phyloP scores from a whole-genome alignment of 2,797 vertebrate species.

The Rallus crepitans region DNA sequence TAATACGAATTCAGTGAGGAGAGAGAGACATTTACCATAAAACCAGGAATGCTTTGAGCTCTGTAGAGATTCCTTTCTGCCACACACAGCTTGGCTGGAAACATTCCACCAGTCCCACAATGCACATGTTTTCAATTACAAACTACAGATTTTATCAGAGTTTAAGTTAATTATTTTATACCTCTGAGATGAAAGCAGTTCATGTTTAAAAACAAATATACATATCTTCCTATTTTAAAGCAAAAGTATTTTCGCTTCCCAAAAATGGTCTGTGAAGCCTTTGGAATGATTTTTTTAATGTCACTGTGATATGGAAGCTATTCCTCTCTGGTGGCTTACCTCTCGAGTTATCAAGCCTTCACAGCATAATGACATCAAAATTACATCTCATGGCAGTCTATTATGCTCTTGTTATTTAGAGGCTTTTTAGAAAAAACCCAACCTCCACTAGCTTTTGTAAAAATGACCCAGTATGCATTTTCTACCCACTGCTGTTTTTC shows the following conservation, averaged over 20 bases:
- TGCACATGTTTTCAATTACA: slow-evolving; percentile 77
- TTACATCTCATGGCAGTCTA: not conserved
- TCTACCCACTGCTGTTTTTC: slow-evolving; percentile 36
- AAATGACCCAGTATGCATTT: not conserved
- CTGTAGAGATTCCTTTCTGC: slow-evolving; percentile 75
- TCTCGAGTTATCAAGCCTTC: slow-evolving; percentile 41
- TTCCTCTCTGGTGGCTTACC: slow-evolving; percentile 36
- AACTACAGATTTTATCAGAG: slow-evolving; percentile 72
- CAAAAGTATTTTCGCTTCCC: slow-evolving; percentile 38
- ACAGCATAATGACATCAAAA: slow-evolving; percentile 60
- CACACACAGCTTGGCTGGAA: slow-evolving; percentile 75
- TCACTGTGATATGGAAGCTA: not conserved
- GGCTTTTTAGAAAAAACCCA: not conserved
- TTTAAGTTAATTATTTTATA: slow-evolving; percentile 72
- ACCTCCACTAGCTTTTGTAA: slow-evolving; percentile 7
- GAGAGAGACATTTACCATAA: slow-evolving; percentile 76
- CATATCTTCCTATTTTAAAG: slow-evolving; percentile 40
- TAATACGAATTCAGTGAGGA: slow-evolving; percentile 77
- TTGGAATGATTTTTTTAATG: not conserved
- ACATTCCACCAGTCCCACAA: slow-evolving; percentile 50
- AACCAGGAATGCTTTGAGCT: slow-evolving; percentile 76
- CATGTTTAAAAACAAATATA: slow-evolving; percentile 55
- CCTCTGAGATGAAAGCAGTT: slow-evolving; percentile 68
- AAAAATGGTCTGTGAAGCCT: not conserved
- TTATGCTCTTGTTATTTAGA: slow-evolving; percentile 47